phyloP scores from a whole-genome alignment of 2,888 invertebrate genomes.

The Branchinecta sandiegonensis region DNA sequence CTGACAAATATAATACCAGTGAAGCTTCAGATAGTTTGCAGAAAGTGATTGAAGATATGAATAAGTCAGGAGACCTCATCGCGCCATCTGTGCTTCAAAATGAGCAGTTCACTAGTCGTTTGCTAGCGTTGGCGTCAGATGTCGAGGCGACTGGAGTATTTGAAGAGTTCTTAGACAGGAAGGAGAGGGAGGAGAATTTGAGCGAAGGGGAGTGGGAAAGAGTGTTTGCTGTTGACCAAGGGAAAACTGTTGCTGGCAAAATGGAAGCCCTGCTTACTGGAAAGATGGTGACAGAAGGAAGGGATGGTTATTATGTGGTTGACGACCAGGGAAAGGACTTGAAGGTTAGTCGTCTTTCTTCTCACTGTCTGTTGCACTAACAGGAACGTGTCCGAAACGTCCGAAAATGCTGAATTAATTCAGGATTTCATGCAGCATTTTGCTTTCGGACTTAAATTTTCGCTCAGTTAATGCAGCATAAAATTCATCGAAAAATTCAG shows the following conservation, averaged over 20 bases:
- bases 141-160: background rate
- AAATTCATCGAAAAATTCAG: too few species aligned
- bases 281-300: background rate
- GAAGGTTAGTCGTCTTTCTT: background rate
- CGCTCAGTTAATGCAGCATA: too few species aligned
- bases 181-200: background rate
- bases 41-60: too few species aligned
- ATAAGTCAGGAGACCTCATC: too few species aligned
- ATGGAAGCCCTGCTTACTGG: background rate
- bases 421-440: too few species aligned
- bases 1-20: background rate
- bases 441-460: too few species aligned
- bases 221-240: background rate
- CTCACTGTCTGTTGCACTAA: too few species aligned
- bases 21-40: too few species aligned
- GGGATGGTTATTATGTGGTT: background rate
- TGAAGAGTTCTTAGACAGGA: background rate
- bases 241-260: background rate
- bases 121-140: background rate
- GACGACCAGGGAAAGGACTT: background rate
- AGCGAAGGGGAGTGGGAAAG: background rate
- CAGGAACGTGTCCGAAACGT: too few species aligned
- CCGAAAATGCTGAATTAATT: too few species aligned
- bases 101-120: background rate
- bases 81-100: background rate